These are phyloP conservation scores for Venturia canescens DNA, from an alignment of 1,140 invertebrate species.

Conservation along the genomic window DNA sequence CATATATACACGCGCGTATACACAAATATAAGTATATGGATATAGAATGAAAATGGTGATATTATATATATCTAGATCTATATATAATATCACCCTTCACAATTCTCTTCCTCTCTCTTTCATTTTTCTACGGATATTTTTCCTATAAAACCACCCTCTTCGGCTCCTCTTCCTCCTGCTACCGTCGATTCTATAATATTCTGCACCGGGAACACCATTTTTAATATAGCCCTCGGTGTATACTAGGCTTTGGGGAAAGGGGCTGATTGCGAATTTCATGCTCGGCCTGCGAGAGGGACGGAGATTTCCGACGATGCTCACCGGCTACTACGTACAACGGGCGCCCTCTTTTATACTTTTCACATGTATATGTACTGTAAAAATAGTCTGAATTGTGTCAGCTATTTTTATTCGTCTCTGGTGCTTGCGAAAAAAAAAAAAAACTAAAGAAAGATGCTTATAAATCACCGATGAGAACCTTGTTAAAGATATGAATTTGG, in stretches of 20 bases:
- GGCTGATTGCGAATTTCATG: conserved; percentile 42
- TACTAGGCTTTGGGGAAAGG: neutral
- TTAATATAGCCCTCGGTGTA: conserved; percentile 34
- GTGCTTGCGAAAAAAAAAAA: no score
- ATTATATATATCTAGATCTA: conserved; percentile 22
- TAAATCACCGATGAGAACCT: no score
- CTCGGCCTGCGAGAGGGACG: conserved; percentile 31
- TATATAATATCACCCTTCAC: conserved; percentile 52
- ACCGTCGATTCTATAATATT: conserved; percentile 33
- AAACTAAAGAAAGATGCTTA: no score
- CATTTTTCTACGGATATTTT: conserved; percentile 45
- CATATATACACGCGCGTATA: neutral
- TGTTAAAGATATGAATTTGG: no score
- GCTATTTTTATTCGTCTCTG: neutral
- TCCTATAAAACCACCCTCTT: conserved; percentile 35
- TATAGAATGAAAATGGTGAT: conserved; percentile 1
- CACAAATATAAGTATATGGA: neutral
- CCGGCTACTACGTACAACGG: neutral
- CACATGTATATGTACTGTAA: neutral
- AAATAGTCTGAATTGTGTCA: neutral
- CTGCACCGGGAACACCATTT: conserved; percentile 40
- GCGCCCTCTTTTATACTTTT: neutral
- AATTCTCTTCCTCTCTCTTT: neutral
- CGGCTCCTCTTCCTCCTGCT: neutral
- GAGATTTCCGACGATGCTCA: conserved; percentile 31